A percentile compares a stretch with the other conserved stretches of the same genome.
phyloP scores from a whole-genome alignment of 2,888 invertebrate genomes.

The Nomada lathburiana region DNA sequence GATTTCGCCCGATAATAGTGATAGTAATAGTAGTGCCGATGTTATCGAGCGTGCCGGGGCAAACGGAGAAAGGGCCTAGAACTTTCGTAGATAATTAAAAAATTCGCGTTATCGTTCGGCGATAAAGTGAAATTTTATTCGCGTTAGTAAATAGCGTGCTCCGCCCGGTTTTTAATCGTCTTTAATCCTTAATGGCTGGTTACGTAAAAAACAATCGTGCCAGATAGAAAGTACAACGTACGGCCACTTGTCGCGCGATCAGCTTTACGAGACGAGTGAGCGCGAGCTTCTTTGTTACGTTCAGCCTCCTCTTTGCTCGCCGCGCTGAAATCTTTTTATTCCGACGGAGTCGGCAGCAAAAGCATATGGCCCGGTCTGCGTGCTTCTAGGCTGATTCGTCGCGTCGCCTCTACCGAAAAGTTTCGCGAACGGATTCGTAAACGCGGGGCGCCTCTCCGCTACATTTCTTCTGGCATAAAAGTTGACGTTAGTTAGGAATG shows the following conservation, averaged over 20 bases:
- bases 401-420: conserved; percentile 10
- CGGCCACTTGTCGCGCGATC: conserved; percentile 61
- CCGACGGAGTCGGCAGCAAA: conserved; percentile 46
- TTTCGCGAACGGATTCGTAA: conserved; percentile 17
- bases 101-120: conserved; percentile 65
- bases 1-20: conserved; percentile 3
- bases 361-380: conserved; percentile 50
- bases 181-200: conserved; percentile 75
- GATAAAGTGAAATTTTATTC: conserved; percentile 62
- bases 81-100: conserved; percentile 41
- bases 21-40: conserved; percentile 23
- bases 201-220: conserved; percentile 76
- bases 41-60: conserved; percentile 22
- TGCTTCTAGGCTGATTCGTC: conserved; percentile 42
- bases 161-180: conserved; percentile 70
- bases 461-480: neutral
- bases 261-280: conserved; percentile 17
- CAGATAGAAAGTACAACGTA: conserved; percentile 61
- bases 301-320: conserved; percentile 15
- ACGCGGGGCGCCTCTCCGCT: neutral
- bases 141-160: conserved; percentile 41
- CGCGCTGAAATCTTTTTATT: conserved; percentile 54
- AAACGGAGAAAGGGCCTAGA: conserved; percentile 38
- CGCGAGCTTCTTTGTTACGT: conserved; percentile 49
- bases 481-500: neutral